Base-by-base conservation (phyloP, 2,888 invertebrate genomes). In the Halictus quadricinctus region DNA sequence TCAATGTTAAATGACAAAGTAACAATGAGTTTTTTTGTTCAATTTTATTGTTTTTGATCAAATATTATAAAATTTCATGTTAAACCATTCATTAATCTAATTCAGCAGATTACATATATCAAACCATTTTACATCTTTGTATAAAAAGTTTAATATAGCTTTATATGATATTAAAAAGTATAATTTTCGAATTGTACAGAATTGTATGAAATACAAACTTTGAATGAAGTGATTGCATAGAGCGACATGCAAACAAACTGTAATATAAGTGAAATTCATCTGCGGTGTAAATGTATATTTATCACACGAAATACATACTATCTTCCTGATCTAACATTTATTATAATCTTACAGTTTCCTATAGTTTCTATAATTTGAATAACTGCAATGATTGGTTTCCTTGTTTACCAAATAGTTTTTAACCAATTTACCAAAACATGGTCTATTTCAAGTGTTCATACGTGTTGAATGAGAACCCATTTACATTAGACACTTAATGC, bases 381-480 rank as follows among this genome's bases (percentile, higher is more conserved):
- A 21, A 58, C n/a, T 10, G 21, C 36, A 48, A 80, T 12, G 25
- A 50, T 25, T 36, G 29, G 25, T 12, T 29, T 74, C 36, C 12
- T 36, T 48, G n/a, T 4, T 25, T 54, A 21, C 50, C 13, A 15
- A 58, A n/a, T 58, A 58, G 12, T 58, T 72, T 80, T 21, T n/a
- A 58, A 83, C 50, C 29, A 46, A 60, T 70, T 72, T 76, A 83
- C 74, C 73, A 78, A 70, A 74, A 73, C 29, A 7, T 29, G 12
- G 73, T 43, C 72, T 50, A 41, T 64, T 21, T 36, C 41, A 54
- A 72, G 36, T 25, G 21, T 21, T 77, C 50, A 80, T 50, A 70
- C 36, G 13, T 41, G 64, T 70, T 21, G 60, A 46, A 36, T n/a
- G 70, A 58, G 36, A 25, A 75, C 48, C 76, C 15, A 43, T 25